These are phyloP conservation scores for Aspiorhynchus laticeps DNA, from an alignment of 2,113 vertebrate species.

Conservation along the genomic window DNA sequence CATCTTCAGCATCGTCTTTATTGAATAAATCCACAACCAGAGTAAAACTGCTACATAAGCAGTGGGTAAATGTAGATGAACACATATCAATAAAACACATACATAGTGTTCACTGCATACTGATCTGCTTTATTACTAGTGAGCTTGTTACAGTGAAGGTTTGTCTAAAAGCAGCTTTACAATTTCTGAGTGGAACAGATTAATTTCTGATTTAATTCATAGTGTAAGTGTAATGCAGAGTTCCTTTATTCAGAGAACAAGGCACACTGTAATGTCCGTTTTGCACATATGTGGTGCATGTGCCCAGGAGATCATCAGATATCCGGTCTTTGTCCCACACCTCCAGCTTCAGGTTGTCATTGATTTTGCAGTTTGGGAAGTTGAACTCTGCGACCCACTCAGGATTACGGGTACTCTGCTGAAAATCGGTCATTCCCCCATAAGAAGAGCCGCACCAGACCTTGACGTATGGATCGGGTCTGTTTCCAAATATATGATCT, in stretches of 20 bases:
- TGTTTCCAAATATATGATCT: too few relatives aligned
- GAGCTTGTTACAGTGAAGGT: too few relatives aligned
- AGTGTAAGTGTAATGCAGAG: conserved; percentile 4
- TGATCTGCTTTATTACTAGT: too few relatives aligned
- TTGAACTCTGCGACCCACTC: conserved; percentile 2
- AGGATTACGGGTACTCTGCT: conserved; percentile 7
- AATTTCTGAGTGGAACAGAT: too few relatives aligned
- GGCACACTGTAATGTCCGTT: background rate
- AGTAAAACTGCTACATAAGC: too few relatives aligned
- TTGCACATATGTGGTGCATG: background rate
- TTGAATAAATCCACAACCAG: too few relatives aligned
- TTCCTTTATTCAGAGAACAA: background rate
- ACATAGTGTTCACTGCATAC: too few relatives aligned
- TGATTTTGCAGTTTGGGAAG: background rate
- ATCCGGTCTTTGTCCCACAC: conserved; percentile 2
- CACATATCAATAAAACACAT: too few relatives aligned
- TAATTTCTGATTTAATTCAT: background rate
- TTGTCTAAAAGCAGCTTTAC: too few relatives aligned
- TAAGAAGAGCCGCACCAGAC: background rate
- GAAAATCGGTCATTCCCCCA: conserved; percentile 18
- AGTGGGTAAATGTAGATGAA: too few relatives aligned
- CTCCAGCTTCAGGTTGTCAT: conserved; percentile 4
- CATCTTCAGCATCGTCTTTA: too few relatives aligned
- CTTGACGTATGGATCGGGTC: conserved; percentile 36
- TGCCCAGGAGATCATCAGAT: conserved; percentile 32